phyloP scores from a whole-genome alignment of 64 coral and sea anemone species.

The Montipora foliosa region DNA sequence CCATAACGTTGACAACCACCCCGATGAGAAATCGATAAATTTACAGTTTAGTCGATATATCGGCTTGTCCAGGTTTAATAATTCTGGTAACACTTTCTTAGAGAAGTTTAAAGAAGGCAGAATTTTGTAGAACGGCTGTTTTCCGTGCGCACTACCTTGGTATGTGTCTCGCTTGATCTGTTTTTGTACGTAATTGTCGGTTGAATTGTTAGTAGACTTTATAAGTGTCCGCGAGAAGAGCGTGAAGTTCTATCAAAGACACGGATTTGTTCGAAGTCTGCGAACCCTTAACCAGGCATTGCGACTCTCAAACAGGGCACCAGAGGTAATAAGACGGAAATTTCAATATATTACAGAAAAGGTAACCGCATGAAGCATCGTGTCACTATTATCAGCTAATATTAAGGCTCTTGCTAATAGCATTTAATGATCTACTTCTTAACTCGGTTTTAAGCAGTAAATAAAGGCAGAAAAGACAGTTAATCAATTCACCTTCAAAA shows the following conservation, averaged over 20 bases:
- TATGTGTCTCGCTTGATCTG: constrained; percentile 21
- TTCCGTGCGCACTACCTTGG: background rate
- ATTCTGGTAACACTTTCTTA: background rate
- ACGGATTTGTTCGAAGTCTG: background rate
- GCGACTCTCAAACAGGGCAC: background rate
- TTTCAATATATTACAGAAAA: background rate
- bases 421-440: background rate
- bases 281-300: background rate
- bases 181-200: background rate
- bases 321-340: background rate
- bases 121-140: background rate
- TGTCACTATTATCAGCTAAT: background rate
- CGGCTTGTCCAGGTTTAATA: background rate
- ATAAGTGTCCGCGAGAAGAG: background rate
- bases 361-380: background rate
- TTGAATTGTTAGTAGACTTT: background rate
- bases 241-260: background rate
- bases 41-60: background rate
- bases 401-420: background rate
- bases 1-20: background rate
- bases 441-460: background rate
- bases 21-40: background rate
- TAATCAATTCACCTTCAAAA: background rate
- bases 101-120: background rate
- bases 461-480: background rate